Percentiles rank a stretch among this genome's conserved stretches.
These are phyloP conservation scores for Helogale parvula DNA, from an alignment of 2,113 vertebrate species.

Conservation along the genomic window DNA sequence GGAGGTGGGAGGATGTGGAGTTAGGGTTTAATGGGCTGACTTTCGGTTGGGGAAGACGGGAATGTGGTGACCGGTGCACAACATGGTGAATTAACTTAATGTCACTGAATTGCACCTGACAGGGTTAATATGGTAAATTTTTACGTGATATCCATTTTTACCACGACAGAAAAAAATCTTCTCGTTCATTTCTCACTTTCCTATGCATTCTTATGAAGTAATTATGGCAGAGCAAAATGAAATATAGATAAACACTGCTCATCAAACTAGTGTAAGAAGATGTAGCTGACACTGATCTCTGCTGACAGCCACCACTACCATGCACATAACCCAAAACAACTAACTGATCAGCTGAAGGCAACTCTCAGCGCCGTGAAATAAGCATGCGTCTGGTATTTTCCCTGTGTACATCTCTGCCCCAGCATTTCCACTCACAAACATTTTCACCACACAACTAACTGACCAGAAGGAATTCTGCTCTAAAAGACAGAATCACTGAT, in stretches of 20 bases:
- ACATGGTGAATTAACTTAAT: neutral
- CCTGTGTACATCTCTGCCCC: neutral
- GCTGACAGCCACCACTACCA: neutral
- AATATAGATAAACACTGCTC: neutral
- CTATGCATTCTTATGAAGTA: neutral
- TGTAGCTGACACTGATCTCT: neutral
- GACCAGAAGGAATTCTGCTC: neutral
- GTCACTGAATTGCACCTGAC: neutral
- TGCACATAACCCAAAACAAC: neutral
- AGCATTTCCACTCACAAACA: neutral
- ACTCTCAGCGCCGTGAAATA: neutral
- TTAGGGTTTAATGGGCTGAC: neutral
- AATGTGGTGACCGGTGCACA: neutral
- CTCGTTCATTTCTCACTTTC: neutral
- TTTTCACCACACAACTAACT: neutral
- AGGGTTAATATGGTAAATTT: neutral
- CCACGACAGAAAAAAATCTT: neutral
- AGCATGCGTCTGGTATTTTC: neutral
- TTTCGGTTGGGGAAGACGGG: neutral
- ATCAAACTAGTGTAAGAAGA: neutral
- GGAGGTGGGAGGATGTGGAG: rapidly evolving
- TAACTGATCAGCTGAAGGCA: neutral
- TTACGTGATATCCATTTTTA: neutral
- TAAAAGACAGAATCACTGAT: neutral
- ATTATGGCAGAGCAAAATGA: neutral